Percentiles rank a stretch among this genome's conserved stretches.
Evolutionary conservation across 2,888 invertebrate species (phyloP).

Genomic region (Argyresthia albistria): DNA sequence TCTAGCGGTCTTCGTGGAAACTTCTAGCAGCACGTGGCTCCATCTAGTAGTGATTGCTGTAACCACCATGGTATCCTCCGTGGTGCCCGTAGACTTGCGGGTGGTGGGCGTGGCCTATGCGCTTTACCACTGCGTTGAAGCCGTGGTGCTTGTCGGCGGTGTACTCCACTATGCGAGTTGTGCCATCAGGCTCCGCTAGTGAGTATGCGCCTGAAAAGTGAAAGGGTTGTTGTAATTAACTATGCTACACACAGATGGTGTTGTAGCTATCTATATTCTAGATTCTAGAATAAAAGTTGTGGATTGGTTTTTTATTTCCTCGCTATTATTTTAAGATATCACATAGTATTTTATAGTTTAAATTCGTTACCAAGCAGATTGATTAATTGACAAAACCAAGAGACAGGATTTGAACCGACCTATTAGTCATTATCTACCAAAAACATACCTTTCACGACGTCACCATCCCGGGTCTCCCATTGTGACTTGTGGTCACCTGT

Average conservation of each 20-base stretch:
- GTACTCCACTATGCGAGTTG: conserved; percentile 64
- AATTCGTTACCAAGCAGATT: no score
- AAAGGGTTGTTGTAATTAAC: not conserved
- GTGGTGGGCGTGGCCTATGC: conserved; percentile 58
- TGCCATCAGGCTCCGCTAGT: conserved; percentile 62
- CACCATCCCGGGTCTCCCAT: conserved; percentile 74
- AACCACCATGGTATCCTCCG: conserved; percentile 24
- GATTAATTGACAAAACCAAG: no score
- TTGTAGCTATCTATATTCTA: not conserved
- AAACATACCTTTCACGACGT: conserved; percentile 68
- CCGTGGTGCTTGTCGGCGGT: conserved; percentile 65
- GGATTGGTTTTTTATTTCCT: no score
- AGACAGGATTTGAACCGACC: no score
- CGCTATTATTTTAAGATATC: no score
- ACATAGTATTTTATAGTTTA: no score
- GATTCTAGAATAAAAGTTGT: no score
- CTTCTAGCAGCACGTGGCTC: conserved; percentile 16
- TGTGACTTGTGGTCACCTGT: conserved; percentile 75
- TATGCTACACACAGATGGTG: not conserved
- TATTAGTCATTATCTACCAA: no score
- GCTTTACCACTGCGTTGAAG: conserved; percentile 66
- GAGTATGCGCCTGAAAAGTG: conserved; percentile 55
- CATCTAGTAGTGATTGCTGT: conserved; percentile 57
- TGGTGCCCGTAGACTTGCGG: conserved; percentile 49
- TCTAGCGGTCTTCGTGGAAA: conserved; percentile 21